A percentile compares a stretch with the other conserved stretches of the same genome.
Conservation (phyloP, 2,888 invertebrate genomes). For the Cyclophora albipunctata region DNA sequence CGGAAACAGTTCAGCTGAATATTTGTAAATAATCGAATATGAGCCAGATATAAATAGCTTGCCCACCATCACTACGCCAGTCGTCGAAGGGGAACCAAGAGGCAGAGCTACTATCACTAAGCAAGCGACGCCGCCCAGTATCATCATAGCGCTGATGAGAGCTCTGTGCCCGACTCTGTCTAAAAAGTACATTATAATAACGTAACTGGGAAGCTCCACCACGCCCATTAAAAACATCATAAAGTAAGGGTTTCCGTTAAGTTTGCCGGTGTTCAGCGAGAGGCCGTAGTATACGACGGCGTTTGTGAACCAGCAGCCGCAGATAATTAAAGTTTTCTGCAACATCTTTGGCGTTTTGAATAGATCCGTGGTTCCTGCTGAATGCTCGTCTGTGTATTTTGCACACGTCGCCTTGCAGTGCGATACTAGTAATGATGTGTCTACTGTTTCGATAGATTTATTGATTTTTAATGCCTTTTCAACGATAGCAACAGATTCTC, state of each 20-base stretch:
- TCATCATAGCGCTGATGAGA: conserved; percentile 85
- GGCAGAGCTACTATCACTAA: conserved; percentile 82
- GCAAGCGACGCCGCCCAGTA: conserved; percentile 86
- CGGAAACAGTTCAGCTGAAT: conserved; percentile 90
- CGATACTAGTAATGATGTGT: conserved; percentile 78
- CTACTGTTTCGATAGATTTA: conserved; percentile 76
- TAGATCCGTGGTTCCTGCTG: conserved; percentile 81
- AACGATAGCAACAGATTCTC: conserved; percentile 84
- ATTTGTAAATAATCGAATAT: conserved; percentile 90
- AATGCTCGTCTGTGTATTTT: conserved; percentile 58
- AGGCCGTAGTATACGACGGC: conserved; percentile 90
- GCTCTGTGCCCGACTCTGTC: conserved; percentile 85
- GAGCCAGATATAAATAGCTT: conserved; percentile 90
- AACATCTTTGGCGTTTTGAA: conserved; percentile 86
- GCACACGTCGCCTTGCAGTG: conserved; percentile 73
- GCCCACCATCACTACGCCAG: conserved; percentile 83
- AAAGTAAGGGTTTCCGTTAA: conserved; percentile 87
- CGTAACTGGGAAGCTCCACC: conserved; percentile 88
- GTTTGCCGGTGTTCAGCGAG: conserved; percentile 85
- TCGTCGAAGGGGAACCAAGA: conserved; percentile 76
- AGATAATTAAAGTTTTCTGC: conserved; percentile 85
- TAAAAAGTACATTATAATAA: conserved; percentile 82
- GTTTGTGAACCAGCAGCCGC: conserved; percentile 90
- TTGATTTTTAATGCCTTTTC: conserved; percentile 84
- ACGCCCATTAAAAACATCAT: conserved; percentile 85